phyloP scores from a whole-genome alignment of 2,888 invertebrate species.

The Octonoba sinensis region DNA sequence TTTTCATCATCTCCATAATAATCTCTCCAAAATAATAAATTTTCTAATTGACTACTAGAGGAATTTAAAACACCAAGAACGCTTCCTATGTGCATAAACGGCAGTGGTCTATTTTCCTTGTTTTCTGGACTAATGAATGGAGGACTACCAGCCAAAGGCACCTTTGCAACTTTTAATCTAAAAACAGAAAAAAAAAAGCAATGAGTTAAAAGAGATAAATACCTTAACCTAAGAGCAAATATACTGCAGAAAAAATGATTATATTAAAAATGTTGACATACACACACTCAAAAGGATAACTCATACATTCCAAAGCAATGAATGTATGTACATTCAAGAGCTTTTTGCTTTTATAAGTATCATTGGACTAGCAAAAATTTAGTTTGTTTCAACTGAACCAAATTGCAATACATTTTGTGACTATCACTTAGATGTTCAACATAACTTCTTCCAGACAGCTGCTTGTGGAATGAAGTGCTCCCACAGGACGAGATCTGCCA shows the following conservation, averaged over 20 bases:
- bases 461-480: no score
- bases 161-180: conserved; percentile 63
- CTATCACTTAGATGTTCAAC: no score
- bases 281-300: not conserved
- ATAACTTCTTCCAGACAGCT: no score
- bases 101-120: conserved; percentile 77
- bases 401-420: no score
- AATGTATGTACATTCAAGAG: no score
- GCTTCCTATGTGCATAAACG: conserved; percentile 61
- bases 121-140: conserved; percentile 77
- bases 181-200: conserved; percentile 67
- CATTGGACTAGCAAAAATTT: no score
- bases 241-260: not conserved
- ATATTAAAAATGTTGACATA: not conserved
- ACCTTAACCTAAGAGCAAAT: no score
- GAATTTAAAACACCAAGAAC: conserved; percentile 72
- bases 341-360: no score
- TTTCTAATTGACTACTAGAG: conserved; percentile 66
- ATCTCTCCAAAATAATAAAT: conserved; percentile 80
- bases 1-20: conserved; percentile 76
- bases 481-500: no score
- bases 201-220: no score
- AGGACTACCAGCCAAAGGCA: conserved; percentile 75
- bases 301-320: not conserved
- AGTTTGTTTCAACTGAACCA: no score